Base-by-base conservation (phyloP, 2,797 vertebrate genomes). In the Coilia nasus region DNA sequence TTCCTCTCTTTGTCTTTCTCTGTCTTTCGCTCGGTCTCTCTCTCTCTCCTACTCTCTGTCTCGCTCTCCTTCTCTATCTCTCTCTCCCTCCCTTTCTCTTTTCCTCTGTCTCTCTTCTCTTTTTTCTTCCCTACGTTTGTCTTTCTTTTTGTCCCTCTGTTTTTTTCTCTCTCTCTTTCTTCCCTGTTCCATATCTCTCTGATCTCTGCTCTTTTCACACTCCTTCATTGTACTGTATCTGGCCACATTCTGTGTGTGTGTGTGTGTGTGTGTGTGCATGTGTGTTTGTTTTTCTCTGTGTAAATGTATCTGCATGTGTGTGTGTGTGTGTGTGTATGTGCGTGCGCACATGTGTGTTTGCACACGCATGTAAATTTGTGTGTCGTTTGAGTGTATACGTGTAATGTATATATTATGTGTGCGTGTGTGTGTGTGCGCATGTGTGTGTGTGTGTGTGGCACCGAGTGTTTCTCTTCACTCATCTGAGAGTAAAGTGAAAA, bases 401-500 rank as follows among this genome's bases (percentile, higher is more conserved):
- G 23, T 31, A 3, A n/a, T n/a, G n/a, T n/a, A n/a, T n/a, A n/a
- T n/a, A n/a, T n/a, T 67, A 25, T 54, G 6, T 82, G 21, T 25
- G 47, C 25, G 46, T 10, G 7, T 54, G 50, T 54, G 50, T 54
- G 12, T 54, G 12, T 54, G 50, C 12, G 50, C 50, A 9, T 10
- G 50, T 56, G 46, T 10, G 7, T 54, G 50, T 54, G 50, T 54
- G 12, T 83, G 57, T 46, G 83, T 50, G 60, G 41, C 71, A 78
- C 71, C 3, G 57, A 82, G 12, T 67, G 82, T 28, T 84, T 92
- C 90, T 91, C 87, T 85, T 91, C 83, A 80, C 86, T 91, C 86
- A 89, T 93, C 92, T 93, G 83, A 64, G 87, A 88, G 84, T 92
- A 94, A 95, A 95, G 88, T 91, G 93, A 92, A 95, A 96, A 92